These are phyloP conservation scores for Synergus itoensis DNA, from an alignment of 2,888 invertebrate species.

Conservation along the genomic window DNA sequence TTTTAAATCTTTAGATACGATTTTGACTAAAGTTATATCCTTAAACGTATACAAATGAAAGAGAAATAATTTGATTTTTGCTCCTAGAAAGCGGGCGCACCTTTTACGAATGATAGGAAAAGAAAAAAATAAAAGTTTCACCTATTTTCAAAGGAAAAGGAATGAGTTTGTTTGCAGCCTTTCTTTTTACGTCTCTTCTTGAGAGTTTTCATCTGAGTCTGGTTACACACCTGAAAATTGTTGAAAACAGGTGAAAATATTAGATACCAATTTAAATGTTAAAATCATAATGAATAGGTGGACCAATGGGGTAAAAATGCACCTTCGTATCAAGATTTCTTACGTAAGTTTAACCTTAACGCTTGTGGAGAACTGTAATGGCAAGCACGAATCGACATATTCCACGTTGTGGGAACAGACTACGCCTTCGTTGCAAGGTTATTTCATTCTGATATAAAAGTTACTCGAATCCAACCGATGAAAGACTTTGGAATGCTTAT, in stretches of 20 bases:
- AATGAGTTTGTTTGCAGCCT: neutral
- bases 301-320: slow-evolving; percentile 42
- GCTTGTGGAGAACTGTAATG: slow-evolving; percentile 61
- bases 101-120: neutral
- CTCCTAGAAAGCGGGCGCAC: neutral
- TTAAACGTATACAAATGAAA: no score
- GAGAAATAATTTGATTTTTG: no score
- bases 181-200: neutral
- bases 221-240: neutral
- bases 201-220: neutral
- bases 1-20: no score
- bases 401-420: slow-evolving; percentile 59
- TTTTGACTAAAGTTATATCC: no score
- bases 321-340: slow-evolving; percentile 45
- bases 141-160: neutral
- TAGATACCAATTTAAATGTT: neutral
- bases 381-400: slow-evolving; percentile 49
- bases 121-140: neutral
- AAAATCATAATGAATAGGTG: neutral
- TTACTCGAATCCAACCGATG: slow-evolving; percentile 55
- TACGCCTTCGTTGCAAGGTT: slow-evolving; percentile 69
- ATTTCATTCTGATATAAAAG: slow-evolving; percentile 56
- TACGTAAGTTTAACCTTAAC: slow-evolving; percentile 57
- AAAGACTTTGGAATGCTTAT: slow-evolving; percentile 50
- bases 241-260: slow-evolving; percentile 18